Evolutionary conservation across 1,140 invertebrate genomes (phyloP).

Genomic region (Drosophila nigrodunni): DNA sequence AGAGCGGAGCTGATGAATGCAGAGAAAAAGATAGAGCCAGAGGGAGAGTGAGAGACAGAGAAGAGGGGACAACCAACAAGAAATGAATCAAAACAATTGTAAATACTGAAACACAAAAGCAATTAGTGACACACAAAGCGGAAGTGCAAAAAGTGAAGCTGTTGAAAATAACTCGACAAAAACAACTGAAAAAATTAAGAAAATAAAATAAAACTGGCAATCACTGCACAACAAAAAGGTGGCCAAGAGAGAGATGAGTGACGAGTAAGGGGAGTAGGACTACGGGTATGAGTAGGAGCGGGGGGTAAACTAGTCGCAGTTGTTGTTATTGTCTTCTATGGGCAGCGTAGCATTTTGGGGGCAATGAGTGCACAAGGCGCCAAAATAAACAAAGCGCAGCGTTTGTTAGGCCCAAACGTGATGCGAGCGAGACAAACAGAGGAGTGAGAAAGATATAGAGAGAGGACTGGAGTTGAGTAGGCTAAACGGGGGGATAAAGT

Average conservation of each 20-base stretch:
- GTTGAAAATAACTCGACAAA: conserved; percentile 74
- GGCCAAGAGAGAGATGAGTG: not conserved
- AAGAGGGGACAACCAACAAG: conserved; percentile 33
- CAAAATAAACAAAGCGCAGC: conserved; percentile 78
- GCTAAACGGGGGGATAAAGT: not conserved
- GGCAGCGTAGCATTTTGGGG: conserved; percentile 24
- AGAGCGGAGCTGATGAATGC: too few relatives aligned
- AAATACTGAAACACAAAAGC: conserved; percentile 82
- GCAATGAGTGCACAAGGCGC: conserved; percentile 64
- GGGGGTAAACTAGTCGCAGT: not conserved
- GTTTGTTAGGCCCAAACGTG: conserved; percentile 67
- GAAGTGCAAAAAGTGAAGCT: conserved; percentile 81
- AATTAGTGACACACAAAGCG: conserved; percentile 82
- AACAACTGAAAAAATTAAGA: conserved; percentile 18
- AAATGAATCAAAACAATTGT: conserved; percentile 83
- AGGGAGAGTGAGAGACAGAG: not conserved
- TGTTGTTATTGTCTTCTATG: conserved; percentile 34
- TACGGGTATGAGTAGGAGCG: not conserved
- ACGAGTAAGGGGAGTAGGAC: conserved; percentile 12
- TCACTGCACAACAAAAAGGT: conserved; percentile 22
- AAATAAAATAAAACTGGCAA: conserved; percentile 24
- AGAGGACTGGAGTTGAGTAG: not conserved
- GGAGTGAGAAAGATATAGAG: not conserved
- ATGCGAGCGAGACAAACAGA: conserved; percentile 33
- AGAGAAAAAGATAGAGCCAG: not conserved